Evolutionary conservation across 2,113 vertebrate species (phyloP), one percentile per base, ranked within the genome.

Genomic region (Urocynchramus pylzowi): DNA sequence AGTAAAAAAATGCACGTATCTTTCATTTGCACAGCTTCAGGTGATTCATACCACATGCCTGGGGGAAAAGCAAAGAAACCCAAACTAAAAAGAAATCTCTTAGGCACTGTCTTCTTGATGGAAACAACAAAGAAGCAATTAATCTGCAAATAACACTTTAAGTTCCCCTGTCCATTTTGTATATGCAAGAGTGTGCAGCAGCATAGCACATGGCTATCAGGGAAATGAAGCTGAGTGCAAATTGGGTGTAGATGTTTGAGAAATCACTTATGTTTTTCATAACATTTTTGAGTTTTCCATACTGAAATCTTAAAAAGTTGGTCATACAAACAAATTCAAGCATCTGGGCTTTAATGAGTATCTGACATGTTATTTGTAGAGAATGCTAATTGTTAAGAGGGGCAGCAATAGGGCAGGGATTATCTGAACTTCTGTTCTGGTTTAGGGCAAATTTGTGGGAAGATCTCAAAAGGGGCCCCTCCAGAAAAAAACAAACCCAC

Each of bases 61-160:
- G 3, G 9, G 7, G 1, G 2, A 7, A 31, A 52, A n/a, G 23
- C 17, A 12, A 30, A 18, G 17, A 27, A 50, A 30, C 10, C 9
- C 22, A 24, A 39, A 30, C 1, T 6, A 33, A 21, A 41, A 41
- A 35, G 0, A 37, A 60, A 35, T 21, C 31, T 41, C 42, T 80
- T 31, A n/a, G 10, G 35, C 35, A 59, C 10, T 5, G 1, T 35
- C 30, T 27, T 79, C 52, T 47, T 64, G 6, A 68, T 23, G 9
- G 14, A 60, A 89, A 52, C n/a, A 81, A 77, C 10, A 71, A 64
- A 30, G 5, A 37, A 87, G 9, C 17, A 87, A 78, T 37, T 31
- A 39, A 69, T 35, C 13, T 50, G 27, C 13, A 89, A 80, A 57
- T 37, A 57, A 57, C 1, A 28, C 9, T 74, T 47, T 14, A 23